Evolutionary conservation across 2,888 invertebrate species (phyloP), one percentile per base, ranked within the genome.

Genomic region (Sinotaia quadrata): DNA sequence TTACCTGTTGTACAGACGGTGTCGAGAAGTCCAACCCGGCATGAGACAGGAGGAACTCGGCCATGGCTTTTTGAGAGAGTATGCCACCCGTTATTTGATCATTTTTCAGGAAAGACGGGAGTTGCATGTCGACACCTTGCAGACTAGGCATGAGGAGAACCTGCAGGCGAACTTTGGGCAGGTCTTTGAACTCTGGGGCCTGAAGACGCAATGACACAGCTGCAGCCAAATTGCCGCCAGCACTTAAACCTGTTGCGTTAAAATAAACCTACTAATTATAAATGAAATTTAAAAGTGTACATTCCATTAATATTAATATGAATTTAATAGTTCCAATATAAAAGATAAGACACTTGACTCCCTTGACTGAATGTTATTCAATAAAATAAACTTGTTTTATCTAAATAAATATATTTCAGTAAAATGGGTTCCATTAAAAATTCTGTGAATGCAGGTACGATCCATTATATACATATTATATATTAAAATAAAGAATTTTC

Each of bases 51-150:
- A 21, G 29, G 29, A 44, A 60, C 15, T 15, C 2, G 15, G 60
- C 60, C 60, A 47, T 60, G 44, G 44, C 60, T 31, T 31, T 2
- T 15, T 18, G 44, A 1, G 60, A 44, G 10, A 60, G 27, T 47
- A 60, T 0, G 29, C 31, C 29, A 2, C 27, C 10, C 8, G 44
- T 7, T 4, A 41, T 5, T n/a, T 7, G 31, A 21, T 27, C 29
- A 12, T 47, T 62, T 29, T 61, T 33, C 15, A 54, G 1, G 72
- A 82, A 73, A 15, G 75, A 74, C 18, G 80, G 76, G 24, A 79
- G 76, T 57, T 78, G 75, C 69, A 86, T 81, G 68, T 83, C 81
- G 68, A 86, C 76, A 27, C 82, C 79, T 60, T 86, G 85, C 18
- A 84, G 78, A n/a, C 84, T 82, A 5, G 87, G 87, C 74, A 86